phyloP scores from a whole-genome alignment of 1,140 invertebrate genomes.

The Drosophila sechellia region DNA sequence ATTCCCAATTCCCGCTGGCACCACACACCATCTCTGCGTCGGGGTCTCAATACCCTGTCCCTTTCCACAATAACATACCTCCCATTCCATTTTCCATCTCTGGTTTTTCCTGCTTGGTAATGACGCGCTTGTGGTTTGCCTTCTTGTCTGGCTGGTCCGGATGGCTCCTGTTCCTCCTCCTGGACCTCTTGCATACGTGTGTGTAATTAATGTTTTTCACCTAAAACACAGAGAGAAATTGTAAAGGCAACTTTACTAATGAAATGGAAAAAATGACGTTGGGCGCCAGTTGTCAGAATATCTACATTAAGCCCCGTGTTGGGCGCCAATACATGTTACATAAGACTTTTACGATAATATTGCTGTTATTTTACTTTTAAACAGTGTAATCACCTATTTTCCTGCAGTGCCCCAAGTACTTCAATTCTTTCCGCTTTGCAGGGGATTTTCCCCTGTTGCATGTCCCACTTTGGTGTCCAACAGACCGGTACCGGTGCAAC shows the following conservation, averaged over 20 bases:
- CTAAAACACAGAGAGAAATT: conserved; percentile 34
- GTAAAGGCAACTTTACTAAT: too few species aligned
- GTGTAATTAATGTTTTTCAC: conserved; percentile 73
- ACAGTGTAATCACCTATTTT: neutral
- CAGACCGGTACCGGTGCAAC: conserved; percentile 62
- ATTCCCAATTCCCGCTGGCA: conserved; percentile 48
- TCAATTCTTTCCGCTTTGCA: conserved; percentile 20
- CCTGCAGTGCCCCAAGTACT: conserved; percentile 34
- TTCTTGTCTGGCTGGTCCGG: conserved; percentile 30
- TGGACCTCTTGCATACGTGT: conserved; percentile 34
- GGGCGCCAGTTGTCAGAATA: neutral
- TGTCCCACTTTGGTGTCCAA: conserved; percentile 41
- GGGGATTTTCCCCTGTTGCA: conserved; percentile 35
- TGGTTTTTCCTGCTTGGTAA: conserved; percentile 39
- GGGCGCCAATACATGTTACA: neutral
- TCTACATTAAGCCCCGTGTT: too few species aligned
- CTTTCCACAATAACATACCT: neutral
- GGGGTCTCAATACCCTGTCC: conserved; percentile 9
- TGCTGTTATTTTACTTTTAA: too few species aligned
- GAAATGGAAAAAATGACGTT: neutral
- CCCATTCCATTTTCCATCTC: conserved; percentile 17
- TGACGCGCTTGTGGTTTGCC: conserved; percentile 59
- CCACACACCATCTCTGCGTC: conserved; percentile 14
- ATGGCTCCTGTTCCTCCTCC: conserved; percentile 8
- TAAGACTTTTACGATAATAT: neutral